Percentiles rank a stretch among this genome's conserved stretches.
These are phyloP conservation scores for Amniataba percoides DNA, from an alignment of 2,797 vertebrate genomes.

Conservation along the genomic window DNA sequence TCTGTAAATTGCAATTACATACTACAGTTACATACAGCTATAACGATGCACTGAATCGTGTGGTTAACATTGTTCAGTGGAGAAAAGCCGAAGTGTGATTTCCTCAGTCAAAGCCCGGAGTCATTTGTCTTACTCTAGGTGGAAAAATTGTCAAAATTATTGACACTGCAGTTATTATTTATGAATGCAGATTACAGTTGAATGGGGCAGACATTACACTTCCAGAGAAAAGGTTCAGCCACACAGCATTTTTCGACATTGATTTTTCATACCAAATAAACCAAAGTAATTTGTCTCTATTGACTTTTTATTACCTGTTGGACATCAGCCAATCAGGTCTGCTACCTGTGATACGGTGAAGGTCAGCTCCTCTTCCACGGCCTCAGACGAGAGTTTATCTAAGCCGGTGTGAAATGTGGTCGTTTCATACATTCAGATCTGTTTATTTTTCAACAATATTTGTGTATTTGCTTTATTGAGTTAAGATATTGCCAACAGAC, in stretches of 20 bases:
- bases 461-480: background rate
- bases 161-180: slow-evolving; percentile 58
- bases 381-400: background rate
- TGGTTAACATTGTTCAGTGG: background rate
- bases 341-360: background rate
- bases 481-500: background rate
- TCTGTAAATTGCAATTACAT: background rate
- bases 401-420: background rate
- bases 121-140: slow-evolving; percentile 45
- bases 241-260: slow-evolving; percentile 3
- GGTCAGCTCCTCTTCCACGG: background rate
- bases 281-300: slow-evolving; percentile 21
- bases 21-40: background rate
- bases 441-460: background rate
- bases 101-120: slow-evolving; percentile 2
- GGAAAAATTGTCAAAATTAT: slow-evolving; percentile 53
- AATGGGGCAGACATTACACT: slow-evolving; percentile 20
- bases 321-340: slow-evolving; percentile 22
- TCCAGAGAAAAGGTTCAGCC: slow-evolving; percentile 5
- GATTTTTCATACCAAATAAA: slow-evolving; percentile 26
- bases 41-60: background rate
- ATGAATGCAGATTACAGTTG: slow-evolving; percentile 43
- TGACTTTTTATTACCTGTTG: slow-evolving; percentile 24
- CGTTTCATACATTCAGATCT: background rate
- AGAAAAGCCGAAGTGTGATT: slow-evolving; percentile 14